Evolutionary conservation across 2,113 vertebrate species (phyloP), one percentile per base, ranked within the genome.

Genomic region (Megaceryle torquata): DNA sequence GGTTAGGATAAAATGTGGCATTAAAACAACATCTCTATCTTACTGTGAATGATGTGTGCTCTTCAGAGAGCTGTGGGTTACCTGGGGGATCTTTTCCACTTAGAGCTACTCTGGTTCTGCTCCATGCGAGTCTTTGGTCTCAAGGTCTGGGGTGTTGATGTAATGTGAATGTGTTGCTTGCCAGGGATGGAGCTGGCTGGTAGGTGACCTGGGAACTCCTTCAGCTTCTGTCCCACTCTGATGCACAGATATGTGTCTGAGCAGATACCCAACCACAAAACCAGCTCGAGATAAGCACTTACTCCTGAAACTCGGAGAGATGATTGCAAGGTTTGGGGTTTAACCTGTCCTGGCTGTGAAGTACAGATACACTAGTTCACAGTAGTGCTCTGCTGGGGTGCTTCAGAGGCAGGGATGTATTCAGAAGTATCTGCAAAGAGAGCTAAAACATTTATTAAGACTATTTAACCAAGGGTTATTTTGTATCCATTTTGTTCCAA

Each of bases 381-480:
- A 69, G 8, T 39, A 20, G 2, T 11, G 17, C 82, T 89, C 29
- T 53, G 64, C 50, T 48, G 74, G 41, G 26, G 28, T 37, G 19
- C 68, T 75, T 46, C 35, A 70, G 65, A 54, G 44, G 3, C 61
- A 61, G 86, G 41, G 41, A 9, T 3, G 33, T 63, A 7, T 79
- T 91, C 46, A 67, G 43, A 71, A 70, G n/a, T 33, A 51, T 46
- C 67, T 67, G 68, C 63, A 59, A 35, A 89, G 74, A 87, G 61
- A 82, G 43, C 29, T 70, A 19, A 89, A 93, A 41, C 85, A 31
- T 56, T 78, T 63, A 70, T 77, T 78, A 59, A 37, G n/a, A 43
- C 35, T 78, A 16, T 86, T 93, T 94, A 82, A 88, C 79, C 46
- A 18, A 51, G 51, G 54, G 64, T 88, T 51, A 60, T 91, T 89